Evolutionary conservation across 1,140 invertebrate species (phyloP).

Genomic region (Onthophagus taurus): DNA sequence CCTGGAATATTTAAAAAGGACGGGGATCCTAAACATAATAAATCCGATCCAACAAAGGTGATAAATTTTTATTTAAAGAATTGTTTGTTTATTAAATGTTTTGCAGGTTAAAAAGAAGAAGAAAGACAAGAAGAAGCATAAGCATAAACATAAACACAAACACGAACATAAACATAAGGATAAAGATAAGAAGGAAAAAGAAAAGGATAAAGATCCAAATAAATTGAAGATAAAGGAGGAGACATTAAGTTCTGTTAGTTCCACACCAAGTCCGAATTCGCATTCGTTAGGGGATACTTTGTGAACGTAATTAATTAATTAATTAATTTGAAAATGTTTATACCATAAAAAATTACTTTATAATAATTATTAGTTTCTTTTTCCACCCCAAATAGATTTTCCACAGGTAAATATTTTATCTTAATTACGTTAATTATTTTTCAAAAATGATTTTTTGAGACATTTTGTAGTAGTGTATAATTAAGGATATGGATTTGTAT

Average conservation of each 20-base stretch:
- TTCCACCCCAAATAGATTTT: no score
- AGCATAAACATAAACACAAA: conserved; percentile 68
- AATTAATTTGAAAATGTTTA: no score
- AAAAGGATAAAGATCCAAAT: conserved; percentile 41
- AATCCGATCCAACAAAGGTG: conserved; percentile 44
- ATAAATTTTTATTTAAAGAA: conserved; percentile 2
- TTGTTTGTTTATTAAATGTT: conserved; percentile 8
- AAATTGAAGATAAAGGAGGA: conserved; percentile 44
- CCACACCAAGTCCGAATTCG: conserved; percentile 46
- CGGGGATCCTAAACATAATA: conserved; percentile 38
- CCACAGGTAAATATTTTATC: no score
- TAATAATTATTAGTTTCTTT: no score
- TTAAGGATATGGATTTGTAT: no score
- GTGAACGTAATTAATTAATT: conserved; percentile 15
- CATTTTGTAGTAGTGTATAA: no score
- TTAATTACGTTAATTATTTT: no score
- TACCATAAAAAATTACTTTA: no score
- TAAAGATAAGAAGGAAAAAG: conserved; percentile 45
- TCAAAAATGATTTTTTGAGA: no score
- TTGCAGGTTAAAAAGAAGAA: conserved; percentile 73
- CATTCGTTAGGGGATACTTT: conserved; percentile 17
- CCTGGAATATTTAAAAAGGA: conserved; percentile 65
- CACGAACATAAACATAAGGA: conserved; percentile 66
- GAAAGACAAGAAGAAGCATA: conserved; percentile 72
- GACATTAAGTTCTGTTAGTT: conserved; percentile 54